Percentiles rank a stretch among this genome's conserved stretches.
phyloP scores from a whole-genome alignment of 2,888 invertebrate genomes.

The Tachina lurida region DNA sequence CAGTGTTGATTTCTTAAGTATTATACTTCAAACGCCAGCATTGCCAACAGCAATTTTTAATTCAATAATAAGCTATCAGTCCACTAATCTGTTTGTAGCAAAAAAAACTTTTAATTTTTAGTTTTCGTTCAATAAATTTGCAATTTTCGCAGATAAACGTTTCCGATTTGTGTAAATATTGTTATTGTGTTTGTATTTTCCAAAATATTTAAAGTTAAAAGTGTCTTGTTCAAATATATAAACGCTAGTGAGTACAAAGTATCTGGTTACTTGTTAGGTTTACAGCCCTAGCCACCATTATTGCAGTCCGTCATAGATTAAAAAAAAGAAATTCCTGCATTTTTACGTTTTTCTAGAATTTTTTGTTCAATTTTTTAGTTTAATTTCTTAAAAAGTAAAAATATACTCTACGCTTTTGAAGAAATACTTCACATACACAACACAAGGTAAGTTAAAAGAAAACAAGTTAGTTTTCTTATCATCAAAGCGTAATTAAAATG shows the following conservation, averaged over 20 bases:
- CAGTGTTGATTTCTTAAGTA: not conserved
- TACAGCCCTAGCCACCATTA: slow-evolving; percentile 41
- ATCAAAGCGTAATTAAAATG: not conserved
- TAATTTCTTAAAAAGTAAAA: slow-evolving; percentile 43
- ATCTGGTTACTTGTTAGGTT: not conserved
- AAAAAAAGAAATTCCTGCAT: slow-evolving; percentile 52
- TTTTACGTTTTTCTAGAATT: slow-evolving; percentile 63
- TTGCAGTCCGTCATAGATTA: slow-evolving; percentile 39
- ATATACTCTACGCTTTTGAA: not conserved
- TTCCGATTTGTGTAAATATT: too few relatives aligned
- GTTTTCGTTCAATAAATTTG: too few relatives aligned
- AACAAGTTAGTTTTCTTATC: not conserved
- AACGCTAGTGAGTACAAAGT: not conserved
- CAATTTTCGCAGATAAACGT: too few relatives aligned
- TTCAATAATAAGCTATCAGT: not conserved
- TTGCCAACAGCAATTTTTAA: not conserved
- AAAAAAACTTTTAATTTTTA: too few relatives aligned
- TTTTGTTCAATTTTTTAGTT: slow-evolving; percentile 63
- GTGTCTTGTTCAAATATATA: not conserved
- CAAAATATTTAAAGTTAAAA: too few relatives aligned
- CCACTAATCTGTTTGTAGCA: not conserved
- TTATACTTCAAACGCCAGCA: not conserved
- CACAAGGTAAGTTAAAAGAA: slow-evolving; percentile 34
- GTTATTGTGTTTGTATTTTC: too few relatives aligned
- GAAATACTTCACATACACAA: not conserved